Evolutionary conservation across 2,888 invertebrate genomes (phyloP).

Genomic region (Lepas anatifera): DNA sequence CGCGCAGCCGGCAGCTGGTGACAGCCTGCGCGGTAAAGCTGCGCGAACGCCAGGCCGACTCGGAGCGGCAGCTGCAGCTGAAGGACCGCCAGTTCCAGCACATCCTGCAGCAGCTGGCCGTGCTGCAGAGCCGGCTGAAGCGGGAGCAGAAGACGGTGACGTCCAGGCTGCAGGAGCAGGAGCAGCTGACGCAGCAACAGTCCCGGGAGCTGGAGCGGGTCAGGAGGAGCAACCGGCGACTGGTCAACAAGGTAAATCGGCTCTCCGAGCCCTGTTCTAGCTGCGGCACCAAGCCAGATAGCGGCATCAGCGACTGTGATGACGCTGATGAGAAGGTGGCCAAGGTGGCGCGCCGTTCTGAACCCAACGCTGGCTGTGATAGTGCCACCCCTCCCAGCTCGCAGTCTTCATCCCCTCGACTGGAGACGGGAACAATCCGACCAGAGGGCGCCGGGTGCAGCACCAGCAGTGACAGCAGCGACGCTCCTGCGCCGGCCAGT

Average conservation of each 20-base stretch:
- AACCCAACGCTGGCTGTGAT: not conserved
- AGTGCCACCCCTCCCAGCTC: not conserved
- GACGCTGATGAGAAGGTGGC: not conserved
- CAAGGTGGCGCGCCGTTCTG: not conserved
- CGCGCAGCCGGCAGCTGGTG: slow-evolving; percentile 54
- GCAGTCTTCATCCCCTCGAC: not conserved
- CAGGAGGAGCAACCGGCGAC: slow-evolving; percentile 11
- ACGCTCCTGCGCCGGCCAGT: no score
- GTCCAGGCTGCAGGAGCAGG: slow-evolving; percentile 53
- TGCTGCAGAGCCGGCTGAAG: slow-evolving; percentile 52
- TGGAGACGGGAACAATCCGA: no score
- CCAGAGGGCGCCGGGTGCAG: no score
- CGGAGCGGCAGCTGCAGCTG: slow-evolving; percentile 47
- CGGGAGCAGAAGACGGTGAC: slow-evolving; percentile 55
- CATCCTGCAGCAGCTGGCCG: slow-evolving; percentile 54
- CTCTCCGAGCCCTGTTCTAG: slow-evolving; percentile 3
- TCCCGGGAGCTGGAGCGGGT: slow-evolving; percentile 50
- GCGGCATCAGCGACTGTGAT: slow-evolving; percentile 13
- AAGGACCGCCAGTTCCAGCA: slow-evolving; percentile 57
- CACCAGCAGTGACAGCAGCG: no score
- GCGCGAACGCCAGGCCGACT: slow-evolving; percentile 46
- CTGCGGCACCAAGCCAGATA: slow-evolving; percentile 11
- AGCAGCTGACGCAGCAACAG: slow-evolving; percentile 55
- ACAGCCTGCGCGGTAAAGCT: slow-evolving; percentile 48
- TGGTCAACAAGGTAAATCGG: not conserved